A percentile compares a stretch with the other conserved stretches of the same genome.
Conservation (phyloP, 2,797 vertebrate genomes). For the Scolopax rusticola region DNA sequence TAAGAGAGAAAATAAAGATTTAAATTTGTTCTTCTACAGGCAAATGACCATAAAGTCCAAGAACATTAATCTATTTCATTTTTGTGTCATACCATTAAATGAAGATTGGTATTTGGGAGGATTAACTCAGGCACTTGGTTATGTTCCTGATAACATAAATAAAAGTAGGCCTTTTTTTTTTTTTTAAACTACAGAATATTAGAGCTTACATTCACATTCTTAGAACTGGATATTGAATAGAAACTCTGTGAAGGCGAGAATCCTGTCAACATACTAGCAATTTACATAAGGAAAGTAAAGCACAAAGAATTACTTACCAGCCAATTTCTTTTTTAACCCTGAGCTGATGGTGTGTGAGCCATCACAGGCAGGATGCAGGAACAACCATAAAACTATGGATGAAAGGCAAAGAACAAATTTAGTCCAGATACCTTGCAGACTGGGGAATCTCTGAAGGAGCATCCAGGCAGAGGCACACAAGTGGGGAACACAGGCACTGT, state of each 20-base stretch:
- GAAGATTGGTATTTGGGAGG: neutral
- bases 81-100: neutral
- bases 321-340: neutral
- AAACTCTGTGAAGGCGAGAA: neutral
- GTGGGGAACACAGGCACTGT: neutral
- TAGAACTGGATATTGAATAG: neutral
- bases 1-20: neutral
- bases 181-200: neutral
- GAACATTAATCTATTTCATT: neutral
- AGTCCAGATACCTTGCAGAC: neutral
- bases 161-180: neutral
- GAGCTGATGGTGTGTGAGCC: neutral
- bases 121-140: neutral
- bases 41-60: neutral
- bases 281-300: neutral
- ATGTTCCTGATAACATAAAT: neutral
- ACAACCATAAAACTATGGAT: neutral
- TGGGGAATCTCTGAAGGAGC: neutral
- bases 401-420: neutral
- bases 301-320: neutral
- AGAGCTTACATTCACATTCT: neutral
- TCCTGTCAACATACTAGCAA: neutral
- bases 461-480: neutral
- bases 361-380: neutral
- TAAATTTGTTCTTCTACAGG: neutral